Base-by-base conservation (phyloP, 2,888 invertebrate genomes). In the Diarsia rubi region DNA sequence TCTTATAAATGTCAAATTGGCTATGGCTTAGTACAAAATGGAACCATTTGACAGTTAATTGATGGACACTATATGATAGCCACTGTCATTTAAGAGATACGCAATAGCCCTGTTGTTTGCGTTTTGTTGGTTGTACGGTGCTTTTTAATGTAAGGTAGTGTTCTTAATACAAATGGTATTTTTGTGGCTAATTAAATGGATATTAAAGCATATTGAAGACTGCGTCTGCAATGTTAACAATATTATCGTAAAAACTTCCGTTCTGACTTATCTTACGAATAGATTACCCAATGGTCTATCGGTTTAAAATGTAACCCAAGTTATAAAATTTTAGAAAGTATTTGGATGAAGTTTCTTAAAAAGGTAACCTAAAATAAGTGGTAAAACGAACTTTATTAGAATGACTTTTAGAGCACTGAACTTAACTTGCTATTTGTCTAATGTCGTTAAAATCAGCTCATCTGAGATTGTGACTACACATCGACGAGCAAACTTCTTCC, bases 21-120 rank as follows among this genome's bases (percentile, higher is more conserved):
- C n/a, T n/a, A n/a, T n/a, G n/a, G n/a, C n/a, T n/a, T n/a, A n/a
- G n/a, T n/a, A n/a, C n/a, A n/a, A n/a, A n/a, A n/a, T n/a, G n/a
- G n/a, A n/a, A n/a, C n/a, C n/a, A n/a, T n/a, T n/a, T n/a, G n/a
- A n/a, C n/a, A n/a, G n/a, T n/a, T n/a, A n/a, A n/a, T n/a, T n/a
- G n/a, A n/a, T n/a, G n/a, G n/a, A n/a, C n/a, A n/a, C n/a, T n/a
- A n/a, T n/a, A n/a, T n/a, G n/a, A n/a, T n/a, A n/a, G n/a, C n/a
- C n/a, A n/a, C n/a, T n/a, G n/a, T n/a, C n/a, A n/a, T n/a, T n/a
- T n/a, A n/a, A n/a, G n/a, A n/a, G n/a, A n/a, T n/a, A n/a, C n/a
- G n/a, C n/a, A n/a, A n/a, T n/a, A 60, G 52, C 44, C 6, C 14
- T 71, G 59, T 69, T 71, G 59, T 69, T 71, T 72, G 63, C 62